Evolutionary conservation across 2,888 invertebrate genomes (phyloP).

Genomic region (Brenthis ino): DNA sequence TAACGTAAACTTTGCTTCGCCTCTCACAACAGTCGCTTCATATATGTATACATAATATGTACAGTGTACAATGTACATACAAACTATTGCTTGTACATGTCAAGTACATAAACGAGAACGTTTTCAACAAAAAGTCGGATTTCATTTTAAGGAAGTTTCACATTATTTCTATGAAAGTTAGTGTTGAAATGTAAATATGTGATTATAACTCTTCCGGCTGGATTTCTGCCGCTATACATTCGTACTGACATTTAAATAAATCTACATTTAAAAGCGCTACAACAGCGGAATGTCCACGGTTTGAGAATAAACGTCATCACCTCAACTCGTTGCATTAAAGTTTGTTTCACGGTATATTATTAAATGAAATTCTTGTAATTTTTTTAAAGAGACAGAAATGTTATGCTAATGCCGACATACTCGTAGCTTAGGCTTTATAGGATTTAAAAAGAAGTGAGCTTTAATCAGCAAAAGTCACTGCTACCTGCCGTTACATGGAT

Average conservation of each 20-base stretch:
- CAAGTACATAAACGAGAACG: conserved; percentile 11
- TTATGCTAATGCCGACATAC: conserved; percentile 14
- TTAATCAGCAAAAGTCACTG: not conserved
- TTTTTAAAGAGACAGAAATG: conserved; percentile 22
- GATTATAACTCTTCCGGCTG: conserved; percentile 18
- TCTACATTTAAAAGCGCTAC: conserved; percentile 34
- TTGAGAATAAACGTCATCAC: conserved; percentile 15
- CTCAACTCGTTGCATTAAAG: conserved; percentile 26
- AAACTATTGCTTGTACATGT: conserved; percentile 2
- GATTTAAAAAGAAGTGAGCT: not conserved
- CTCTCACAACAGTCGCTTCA: not conserved
- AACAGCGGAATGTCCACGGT: conserved; percentile 25
- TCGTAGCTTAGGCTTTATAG: conserved; percentile 12
- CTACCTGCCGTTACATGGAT: no score
- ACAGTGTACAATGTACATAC: not conserved
- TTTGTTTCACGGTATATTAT: conserved; percentile 25
- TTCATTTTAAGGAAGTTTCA: conserved; percentile 13
- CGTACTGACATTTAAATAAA: conserved; percentile 35
- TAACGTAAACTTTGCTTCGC: not conserved
- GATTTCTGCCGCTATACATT: conserved; percentile 9
- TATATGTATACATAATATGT: no score
- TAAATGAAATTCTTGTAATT: conserved; percentile 22
- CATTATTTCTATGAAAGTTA: conserved; percentile 16
- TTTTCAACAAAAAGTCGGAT: conserved; percentile 15
- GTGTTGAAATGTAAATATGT: conserved; percentile 22